Base-by-base conservation (phyloP, 2,113 vertebrate genomes). In the Hymenochirus boettgeri region DNA sequence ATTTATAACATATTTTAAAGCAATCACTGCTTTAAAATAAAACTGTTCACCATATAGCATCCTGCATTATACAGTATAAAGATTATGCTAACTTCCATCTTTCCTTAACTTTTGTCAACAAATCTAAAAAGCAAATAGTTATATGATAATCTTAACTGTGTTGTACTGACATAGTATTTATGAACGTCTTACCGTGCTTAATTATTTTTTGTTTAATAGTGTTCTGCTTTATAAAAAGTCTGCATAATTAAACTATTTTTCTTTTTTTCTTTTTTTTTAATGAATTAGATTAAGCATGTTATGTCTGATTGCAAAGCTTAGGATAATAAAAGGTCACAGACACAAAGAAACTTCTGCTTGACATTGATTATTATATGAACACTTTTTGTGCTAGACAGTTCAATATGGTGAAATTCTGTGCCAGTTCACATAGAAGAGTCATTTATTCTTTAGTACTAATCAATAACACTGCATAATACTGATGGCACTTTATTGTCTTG, bases 401-500 rank as follows among this genome's bases (percentile, higher is more conserved):
- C 39, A 42, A 42, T 39, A 42, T n/a, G 11, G 39, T 42, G 39
- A 15, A 18, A 42, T 3, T 42, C 39, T 42, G 39, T 42, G 39
- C 39, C n/a, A 7, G n/a, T 42, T 39, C 15, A 1, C n/a, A 42
- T n/a, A 42, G 13, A 42, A 42, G 7, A 42, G 11, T 18, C 39
- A 15, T 6, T n/a, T 42, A n/a, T n/a, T 2, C 39, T 42, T 42
- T 15, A 42, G 39, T 42, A 25, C 24, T 19, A 45, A 67, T 67
- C 65, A 53, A 67, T 67, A 59, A 53, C 33, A 23, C 19, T 53
- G 46, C 12, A 53, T 59, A 46, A 52, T 25, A 60, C 24, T 15
- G 47, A 27, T 52, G 55, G 35, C 56, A 67, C 37, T 67, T 67
- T 67, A 67, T 67, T 58, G 37, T 21, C 57, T 27, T 51, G 7